Conservation (phyloP, 2,113 vertebrate genomes). For the Lepus timidus region DNA sequence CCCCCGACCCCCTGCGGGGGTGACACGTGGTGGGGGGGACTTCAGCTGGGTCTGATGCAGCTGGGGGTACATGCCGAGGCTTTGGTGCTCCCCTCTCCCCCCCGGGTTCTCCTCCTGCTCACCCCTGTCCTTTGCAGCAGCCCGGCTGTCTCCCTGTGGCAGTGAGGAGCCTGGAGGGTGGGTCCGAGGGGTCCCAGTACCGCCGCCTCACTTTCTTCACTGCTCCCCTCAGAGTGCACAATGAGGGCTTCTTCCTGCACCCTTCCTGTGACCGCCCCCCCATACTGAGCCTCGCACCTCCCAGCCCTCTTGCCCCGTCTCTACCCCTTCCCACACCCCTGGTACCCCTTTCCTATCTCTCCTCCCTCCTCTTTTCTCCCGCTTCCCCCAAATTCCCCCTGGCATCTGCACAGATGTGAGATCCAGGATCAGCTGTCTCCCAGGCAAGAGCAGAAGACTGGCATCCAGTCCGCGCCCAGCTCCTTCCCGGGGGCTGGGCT, state of each 20-base stretch:
- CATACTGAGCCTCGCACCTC: conserved; percentile 46
- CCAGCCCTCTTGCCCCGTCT: background rate
- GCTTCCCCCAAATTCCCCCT: background rate
- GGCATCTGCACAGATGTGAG: conserved; percentile 49
- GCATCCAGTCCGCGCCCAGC: background rate
- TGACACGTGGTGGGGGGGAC: background rate
- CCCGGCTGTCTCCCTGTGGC: conserved; percentile 32
- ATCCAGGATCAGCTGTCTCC: conserved; percentile 31
- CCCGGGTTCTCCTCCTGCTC: background rate
- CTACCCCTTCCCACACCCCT: background rate
- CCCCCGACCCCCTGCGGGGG: background rate
- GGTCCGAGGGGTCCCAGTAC: background rate
- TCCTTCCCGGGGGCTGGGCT: background rate
- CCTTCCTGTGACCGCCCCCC: background rate
- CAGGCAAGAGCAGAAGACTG: conserved; percentile 24
- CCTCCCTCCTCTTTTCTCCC: background rate
- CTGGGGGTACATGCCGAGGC: conserved; percentile 64
- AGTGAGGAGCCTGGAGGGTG: background rate
- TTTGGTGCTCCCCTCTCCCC: conserved; percentile 72
- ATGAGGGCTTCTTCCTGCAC: background rate
- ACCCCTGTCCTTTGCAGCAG: conserved; percentile 20
- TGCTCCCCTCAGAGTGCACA: conserved; percentile 48
- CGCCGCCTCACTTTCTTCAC: background rate
- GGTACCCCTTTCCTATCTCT: background rate
- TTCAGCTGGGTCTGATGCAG: background rate